Conservation (phyloP, 2,888 invertebrate species). For the Brachypalpus laphriformis region DNA sequence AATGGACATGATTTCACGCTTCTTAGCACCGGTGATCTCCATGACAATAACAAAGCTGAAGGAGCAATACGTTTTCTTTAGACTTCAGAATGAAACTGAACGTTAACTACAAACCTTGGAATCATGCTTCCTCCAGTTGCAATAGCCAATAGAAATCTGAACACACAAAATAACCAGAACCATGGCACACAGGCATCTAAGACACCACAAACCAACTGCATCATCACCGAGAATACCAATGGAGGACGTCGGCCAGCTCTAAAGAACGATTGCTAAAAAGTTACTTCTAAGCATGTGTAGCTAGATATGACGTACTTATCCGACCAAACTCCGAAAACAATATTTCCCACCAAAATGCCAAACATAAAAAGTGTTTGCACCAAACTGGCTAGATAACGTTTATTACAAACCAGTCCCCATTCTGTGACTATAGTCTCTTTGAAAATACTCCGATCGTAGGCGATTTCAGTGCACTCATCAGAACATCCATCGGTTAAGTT, state of each 20-base stretch:
- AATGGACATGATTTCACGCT: constrained; percentile 84
- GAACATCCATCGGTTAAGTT: constrained; percentile 83
- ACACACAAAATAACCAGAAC: constrained; percentile 86
- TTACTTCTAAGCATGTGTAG: neutral
- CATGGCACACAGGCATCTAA: constrained; percentile 88
- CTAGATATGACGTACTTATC: constrained; percentile 85
- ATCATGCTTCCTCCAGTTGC: constrained; percentile 94
- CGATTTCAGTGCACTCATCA: constrained; percentile 84
- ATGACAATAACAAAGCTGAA: constrained; percentile 87
- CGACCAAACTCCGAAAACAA: constrained; percentile 89
- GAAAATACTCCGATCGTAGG: constrained; percentile 87
- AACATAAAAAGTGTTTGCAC: constrained; percentile 91
- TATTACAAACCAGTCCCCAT: constrained; percentile 87
- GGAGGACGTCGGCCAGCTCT: constrained; percentile 91
- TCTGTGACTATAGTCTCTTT: constrained; percentile 88
- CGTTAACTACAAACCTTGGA: constrained; percentile 82
- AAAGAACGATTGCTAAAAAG: constrained; percentile 76
- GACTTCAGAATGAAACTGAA: neutral
- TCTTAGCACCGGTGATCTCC: constrained; percentile 86
- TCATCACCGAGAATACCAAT: constrained; percentile 88
- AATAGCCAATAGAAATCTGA: constrained; percentile 88
- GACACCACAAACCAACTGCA: constrained; percentile 89
- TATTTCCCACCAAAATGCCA: constrained; percentile 89
- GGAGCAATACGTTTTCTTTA: neutral
- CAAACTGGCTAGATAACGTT: constrained; percentile 87